A percentile compares a stretch with the other conserved stretches of the same genome.
These are phyloP conservation scores for Morphnarchus princeps DNA, from an alignment of 2,113 vertebrate species.

Conservation along the genomic window DNA sequence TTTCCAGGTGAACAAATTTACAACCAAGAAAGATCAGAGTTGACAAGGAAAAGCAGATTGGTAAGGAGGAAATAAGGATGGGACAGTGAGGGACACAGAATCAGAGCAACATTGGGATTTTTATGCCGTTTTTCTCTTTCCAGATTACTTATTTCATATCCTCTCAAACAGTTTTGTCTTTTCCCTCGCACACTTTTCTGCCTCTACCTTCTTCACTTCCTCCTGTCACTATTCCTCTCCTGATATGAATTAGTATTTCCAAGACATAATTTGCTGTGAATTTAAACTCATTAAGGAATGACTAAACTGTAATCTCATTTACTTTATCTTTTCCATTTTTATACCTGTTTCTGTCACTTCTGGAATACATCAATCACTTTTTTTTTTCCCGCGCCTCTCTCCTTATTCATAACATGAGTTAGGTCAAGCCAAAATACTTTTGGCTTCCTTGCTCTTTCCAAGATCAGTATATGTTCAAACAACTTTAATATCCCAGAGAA, in stretches of 20 bases:
- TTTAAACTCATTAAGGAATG: not conserved
- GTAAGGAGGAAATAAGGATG: not conserved
- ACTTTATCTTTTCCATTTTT: not conserved
- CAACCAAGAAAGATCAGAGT: not conserved
- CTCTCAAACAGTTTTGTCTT: not conserved
- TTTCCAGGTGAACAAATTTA: not conserved
- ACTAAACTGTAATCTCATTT: not conserved
- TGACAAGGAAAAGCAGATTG: not conserved
- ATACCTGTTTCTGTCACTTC: not conserved
- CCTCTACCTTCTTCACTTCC: not conserved
- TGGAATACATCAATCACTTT: not conserved
- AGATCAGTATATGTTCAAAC: not conserved
- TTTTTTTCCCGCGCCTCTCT: rapidly evolving
- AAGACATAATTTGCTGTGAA: not conserved
- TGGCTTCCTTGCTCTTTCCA: not conserved
- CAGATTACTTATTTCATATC: not conserved
- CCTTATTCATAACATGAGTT: not conserved
- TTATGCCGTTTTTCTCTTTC: not conserved
- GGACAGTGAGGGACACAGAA: not conserved
- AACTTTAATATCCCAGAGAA: not conserved
- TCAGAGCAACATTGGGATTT: not conserved
- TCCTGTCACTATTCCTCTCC: not conserved
- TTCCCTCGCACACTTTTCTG: not conserved
- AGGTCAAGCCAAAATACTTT: not conserved
- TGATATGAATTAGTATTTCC: not conserved